Evolutionary conservation across 2,113 vertebrate species (phyloP).

Genomic region (Sander lucioperca): DNA sequence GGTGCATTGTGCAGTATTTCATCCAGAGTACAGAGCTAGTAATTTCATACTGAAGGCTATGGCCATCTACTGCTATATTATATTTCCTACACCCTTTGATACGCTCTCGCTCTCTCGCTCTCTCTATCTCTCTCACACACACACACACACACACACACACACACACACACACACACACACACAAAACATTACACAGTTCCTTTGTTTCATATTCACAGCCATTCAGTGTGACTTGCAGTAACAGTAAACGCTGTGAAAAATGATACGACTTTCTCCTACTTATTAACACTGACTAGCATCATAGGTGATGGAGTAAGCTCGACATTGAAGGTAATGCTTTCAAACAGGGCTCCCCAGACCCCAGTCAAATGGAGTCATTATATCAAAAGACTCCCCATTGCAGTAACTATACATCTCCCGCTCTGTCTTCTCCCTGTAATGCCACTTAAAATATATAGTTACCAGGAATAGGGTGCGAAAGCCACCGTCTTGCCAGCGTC

Average conservation of each 20-base stretch:
- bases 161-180: not conserved
- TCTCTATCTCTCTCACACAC: not conserved
- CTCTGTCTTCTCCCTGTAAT: constrained; percentile 28
- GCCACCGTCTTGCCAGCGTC: not conserved
- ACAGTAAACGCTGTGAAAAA: constrained; percentile 24
- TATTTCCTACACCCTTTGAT: not conserved
- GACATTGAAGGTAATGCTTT: constrained; percentile 47
- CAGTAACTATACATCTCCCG: constrained; percentile 52
- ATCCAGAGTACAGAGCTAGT: constrained; percentile 30
- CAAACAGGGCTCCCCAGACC: constrained; percentile 40
- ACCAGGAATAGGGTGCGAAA: constrained; percentile 23
- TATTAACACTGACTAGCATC: constrained; percentile 45
- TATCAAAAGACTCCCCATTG: constrained; percentile 50
- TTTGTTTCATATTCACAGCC: constrained; percentile 8
- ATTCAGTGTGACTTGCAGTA: constrained; percentile 6
- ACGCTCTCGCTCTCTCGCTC: not conserved
- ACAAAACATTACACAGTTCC: constrained; percentile 12
- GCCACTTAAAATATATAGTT: constrained; percentile 47
- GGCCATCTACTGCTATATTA: constrained; percentile 36
- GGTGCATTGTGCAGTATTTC: constrained; percentile 38
- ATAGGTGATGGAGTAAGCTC: constrained; percentile 32
- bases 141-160: not conserved
- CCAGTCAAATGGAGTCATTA: constrained; percentile 48
- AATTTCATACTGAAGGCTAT: constrained; percentile 37
- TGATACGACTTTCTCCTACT: constrained; percentile 2